Base-by-base conservation (phyloP, 1,140 invertebrate species). In the Drosophila tani region DNA sequence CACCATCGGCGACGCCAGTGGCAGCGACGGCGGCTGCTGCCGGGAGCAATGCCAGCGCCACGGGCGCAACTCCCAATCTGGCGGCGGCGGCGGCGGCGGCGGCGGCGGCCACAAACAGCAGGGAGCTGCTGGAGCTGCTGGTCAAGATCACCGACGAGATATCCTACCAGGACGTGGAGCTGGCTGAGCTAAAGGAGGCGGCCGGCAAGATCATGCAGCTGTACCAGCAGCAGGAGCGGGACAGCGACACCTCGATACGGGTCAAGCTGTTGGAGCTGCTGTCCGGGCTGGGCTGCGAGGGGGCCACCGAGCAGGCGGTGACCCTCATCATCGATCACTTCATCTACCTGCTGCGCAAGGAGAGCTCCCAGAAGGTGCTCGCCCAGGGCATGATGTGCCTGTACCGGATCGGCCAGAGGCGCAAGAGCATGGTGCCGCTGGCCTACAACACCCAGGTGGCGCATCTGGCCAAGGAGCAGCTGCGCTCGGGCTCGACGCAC, bases 281-380 rank as follows among this genome's bases (percentile, higher is more conserved):
- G 0, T 81, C 85, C 1, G 91, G 90, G 8, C 46, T 92, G 8
- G 78, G 87, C 9, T 88, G 88, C 12, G 91, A 91, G 32, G 73
- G 75, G 40, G 51, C 60, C 7, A 77, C 79, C 2, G 91, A 92
- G 50, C 75, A 82, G 53, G 64, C 63, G 14, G 53, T 90, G 7
- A 80, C 71, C 7, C 50, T 91, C 1, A 69, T 92, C 19, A 87
- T 92, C 3, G 96, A 97, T 78, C 96, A 97, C 93, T 96, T 96
- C 12, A 94, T 96, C 27, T 94, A 94, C 63, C 93, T 98, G 50
- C 86, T 97, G 57, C 96, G 96, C 92, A 95, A 95, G 82, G 97
- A 97, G 93, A 95, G 95, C 64, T 97, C 97, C 0, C 96, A 97
- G 81, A 96, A 97, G 93, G 97, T 97, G 49, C 95, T 91, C 14